Percentiles rank a stretch among this genome's conserved stretches.
phyloP scores from a whole-genome alignment of 1,140 invertebrate species.

The Drosophila willistoni region DNA sequence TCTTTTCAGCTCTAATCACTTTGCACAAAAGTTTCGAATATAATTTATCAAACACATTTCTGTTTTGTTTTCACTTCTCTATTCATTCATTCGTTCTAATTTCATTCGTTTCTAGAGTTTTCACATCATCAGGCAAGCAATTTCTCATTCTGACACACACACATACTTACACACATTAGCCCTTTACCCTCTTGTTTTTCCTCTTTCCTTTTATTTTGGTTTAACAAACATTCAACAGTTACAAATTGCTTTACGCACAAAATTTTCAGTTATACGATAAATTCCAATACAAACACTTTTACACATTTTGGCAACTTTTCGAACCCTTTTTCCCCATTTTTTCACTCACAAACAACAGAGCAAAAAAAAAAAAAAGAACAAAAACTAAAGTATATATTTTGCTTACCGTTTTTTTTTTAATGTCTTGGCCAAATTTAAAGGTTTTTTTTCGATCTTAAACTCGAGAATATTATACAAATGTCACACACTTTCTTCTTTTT shows the following conservation, averaged over 20 bases:
- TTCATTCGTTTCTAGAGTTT: conserved; percentile 47
- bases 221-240: conserved; percentile 65
- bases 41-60: conserved; percentile 48
- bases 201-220: neutral
- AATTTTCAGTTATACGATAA: conserved; percentile 64
- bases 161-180: conserved; percentile 11
- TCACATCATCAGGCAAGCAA: conserved; percentile 50
- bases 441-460: conserved; percentile 1
- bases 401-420: conserved; percentile 53
- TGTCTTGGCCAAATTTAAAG: conserved; percentile 40
- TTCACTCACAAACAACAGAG: neutral
- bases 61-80: conserved; percentile 30
- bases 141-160: conserved; percentile 31
- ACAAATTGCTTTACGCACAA: conserved; percentile 61
- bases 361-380: neutral
- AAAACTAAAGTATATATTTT: conserved; percentile 9
- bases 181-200: neutral
- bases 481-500: conserved; percentile 54
- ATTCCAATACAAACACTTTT: conserved; percentile 41
- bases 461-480: conserved; percentile 32
- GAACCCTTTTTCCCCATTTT: neutral
- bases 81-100: conserved; percentile 11
- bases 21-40: conserved; percentile 3
- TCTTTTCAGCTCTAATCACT: neutral
- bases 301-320: neutral